Conservation (phyloP, 1,140 invertebrate genomes). For the Drosophila sulfurigaster region DNA sequence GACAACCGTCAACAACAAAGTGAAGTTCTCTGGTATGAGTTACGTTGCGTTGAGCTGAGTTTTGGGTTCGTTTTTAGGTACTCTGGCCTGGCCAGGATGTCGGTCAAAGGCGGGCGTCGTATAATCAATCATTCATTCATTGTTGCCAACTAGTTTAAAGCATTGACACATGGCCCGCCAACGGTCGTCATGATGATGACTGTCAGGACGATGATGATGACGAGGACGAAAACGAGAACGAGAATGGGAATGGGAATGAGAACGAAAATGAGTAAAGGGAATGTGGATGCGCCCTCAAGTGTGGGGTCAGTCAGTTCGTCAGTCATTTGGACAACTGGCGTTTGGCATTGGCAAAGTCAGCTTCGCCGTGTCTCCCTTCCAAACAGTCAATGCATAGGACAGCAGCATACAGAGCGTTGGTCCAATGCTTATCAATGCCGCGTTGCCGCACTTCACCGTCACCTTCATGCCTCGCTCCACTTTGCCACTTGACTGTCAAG, state of each 20-base stretch:
- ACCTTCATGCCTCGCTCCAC: neutral
- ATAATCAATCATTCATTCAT: slow-evolving; percentile 65
- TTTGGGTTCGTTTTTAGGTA: slow-evolving; percentile 10
- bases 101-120: slow-evolving; percentile 11
- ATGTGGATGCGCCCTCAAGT: neutral
- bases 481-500: neutral
- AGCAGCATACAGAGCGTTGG: neutral
- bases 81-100: slow-evolving; percentile 7
- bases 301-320: slow-evolving; percentile 22
- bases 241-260: neutral
- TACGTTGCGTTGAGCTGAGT: neutral
- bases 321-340: slow-evolving; percentile 30
- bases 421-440: slow-evolving; percentile 13
- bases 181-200: slow-evolving; percentile 13
- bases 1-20: neutral
- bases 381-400: neutral
- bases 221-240: too few relatives aligned
- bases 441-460: slow-evolving; percentile 22
- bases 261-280: neutral
- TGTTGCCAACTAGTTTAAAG: slow-evolving; percentile 57
- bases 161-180: slow-evolving; percentile 44
- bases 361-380: neutral
- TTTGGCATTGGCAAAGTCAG: slow-evolving; percentile 19
- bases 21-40: neutral
- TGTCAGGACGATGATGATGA: neutral